A percentile compares a stretch with the other conserved stretches of the same genome.
Conservation (phyloP, 2,888 invertebrate genomes). For the Adelphocoris suturalis region DNA sequence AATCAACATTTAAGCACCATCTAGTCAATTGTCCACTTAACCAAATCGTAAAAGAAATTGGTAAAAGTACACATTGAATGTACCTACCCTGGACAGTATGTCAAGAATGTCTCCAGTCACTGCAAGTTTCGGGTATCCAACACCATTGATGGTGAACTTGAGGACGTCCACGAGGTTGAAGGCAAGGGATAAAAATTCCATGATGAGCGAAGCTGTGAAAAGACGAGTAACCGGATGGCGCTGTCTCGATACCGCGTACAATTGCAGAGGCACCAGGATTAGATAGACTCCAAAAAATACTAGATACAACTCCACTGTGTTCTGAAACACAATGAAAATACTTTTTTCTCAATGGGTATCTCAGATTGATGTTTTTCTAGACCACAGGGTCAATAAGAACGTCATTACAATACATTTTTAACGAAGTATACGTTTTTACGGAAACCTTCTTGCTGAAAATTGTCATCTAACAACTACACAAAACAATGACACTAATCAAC, state of each 20-base stretch:
- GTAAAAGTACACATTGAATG: no score
- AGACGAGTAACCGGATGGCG: constrained; percentile 94
- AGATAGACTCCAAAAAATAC: constrained; percentile 92
- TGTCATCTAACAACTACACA: no score
- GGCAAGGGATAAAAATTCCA: constrained; percentile 92
- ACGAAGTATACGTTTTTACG: no score
- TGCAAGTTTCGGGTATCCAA: constrained; percentile 89
- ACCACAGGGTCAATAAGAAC: no score
- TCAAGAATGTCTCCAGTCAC: constrained; percentile 95
- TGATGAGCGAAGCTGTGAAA: constrained; percentile 90
- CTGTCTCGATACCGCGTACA: constrained; percentile 93
- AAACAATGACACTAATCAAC: no score
- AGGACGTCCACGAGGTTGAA: constrained; percentile 93
- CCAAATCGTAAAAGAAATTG: no score
- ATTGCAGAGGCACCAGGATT: constrained; percentile 91
- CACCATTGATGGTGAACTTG: constrained; percentile 94
- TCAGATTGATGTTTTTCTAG: no score
- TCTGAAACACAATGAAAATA: constrained; percentile 79
- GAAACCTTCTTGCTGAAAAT: no score
- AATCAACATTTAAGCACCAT: no score
- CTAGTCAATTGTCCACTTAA: no score
- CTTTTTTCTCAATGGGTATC: background rate
- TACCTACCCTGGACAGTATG: constrained; percentile 91
- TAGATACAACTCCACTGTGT: constrained; percentile 93
- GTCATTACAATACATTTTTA: no score